Percentiles rank a stretch among this genome's conserved stretches.
Conservation (phyloP, 2,113 vertebrate species). For the Gila orcuttii region DNA sequence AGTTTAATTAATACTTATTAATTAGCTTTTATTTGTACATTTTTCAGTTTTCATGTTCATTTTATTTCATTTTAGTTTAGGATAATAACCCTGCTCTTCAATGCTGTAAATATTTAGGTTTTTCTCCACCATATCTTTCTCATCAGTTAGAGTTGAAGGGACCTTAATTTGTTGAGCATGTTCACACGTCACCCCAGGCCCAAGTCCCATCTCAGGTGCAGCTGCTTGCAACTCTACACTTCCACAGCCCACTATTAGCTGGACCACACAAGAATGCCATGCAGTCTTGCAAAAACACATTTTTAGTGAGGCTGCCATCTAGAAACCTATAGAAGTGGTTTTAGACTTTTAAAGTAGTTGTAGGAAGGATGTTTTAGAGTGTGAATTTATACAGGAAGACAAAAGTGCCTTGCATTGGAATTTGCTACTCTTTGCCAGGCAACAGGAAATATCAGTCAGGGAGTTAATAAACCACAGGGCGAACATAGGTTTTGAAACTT, state of each 20-base stretch:
- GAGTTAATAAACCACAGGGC: conserved; percentile 25
- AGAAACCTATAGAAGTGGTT: conserved; percentile 19
- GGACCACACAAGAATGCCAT: conserved; percentile 48
- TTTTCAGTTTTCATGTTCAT: too few relatives aligned
- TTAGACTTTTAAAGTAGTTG: conserved; percentile 24
- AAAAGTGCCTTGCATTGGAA: conserved; percentile 40
- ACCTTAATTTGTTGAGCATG: conserved; percentile 8
- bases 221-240: conserved; percentile 8
- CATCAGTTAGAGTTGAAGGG: not conserved
- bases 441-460: conserved; percentile 53
- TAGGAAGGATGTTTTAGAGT: conserved; percentile 17
- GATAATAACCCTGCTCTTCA: too few relatives aligned
- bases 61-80: too few relatives aligned
- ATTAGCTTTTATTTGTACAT: too few relatives aligned
- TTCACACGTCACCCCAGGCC: not conserved
- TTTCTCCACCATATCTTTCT: not conserved
- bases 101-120: not conserved
- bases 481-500: not conserved
- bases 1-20: too few relatives aligned
- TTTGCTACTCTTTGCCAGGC: conserved; percentile 40
- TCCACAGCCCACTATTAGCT: conserved; percentile 8
- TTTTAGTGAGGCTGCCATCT: not conserved
- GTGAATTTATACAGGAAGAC: conserved; percentile 46
- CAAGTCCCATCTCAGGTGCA: conserved; percentile 27
- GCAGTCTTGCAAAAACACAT: conserved; percentile 40